Base-by-base conservation (phyloP, 2,888 invertebrate species). In the Diarsia brunnea region DNA sequence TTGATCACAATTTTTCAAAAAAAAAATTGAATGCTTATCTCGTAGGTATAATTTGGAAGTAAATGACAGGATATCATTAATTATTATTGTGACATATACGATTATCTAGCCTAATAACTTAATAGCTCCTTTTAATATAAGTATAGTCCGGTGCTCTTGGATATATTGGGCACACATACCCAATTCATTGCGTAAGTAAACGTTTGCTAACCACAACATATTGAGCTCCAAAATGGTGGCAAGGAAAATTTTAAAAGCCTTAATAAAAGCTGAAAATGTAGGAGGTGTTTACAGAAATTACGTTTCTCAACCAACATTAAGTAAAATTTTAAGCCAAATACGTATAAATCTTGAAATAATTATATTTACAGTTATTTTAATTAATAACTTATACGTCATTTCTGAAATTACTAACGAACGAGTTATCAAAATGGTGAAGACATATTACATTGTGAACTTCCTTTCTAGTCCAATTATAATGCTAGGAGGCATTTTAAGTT, bases 381-480 rank as follows among this genome's bases (percentile, higher is more conserved):
- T 63, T 5, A 63, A 63, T n/a, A 63, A 63, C 14, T 63, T 63
- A 8, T 63, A 63, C n/a, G 43, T 43, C 7, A 0, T 43, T 63
- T 63, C 63, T 63, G 63, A 63, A n/a, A 0, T 0, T 43, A 43
- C 63, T 8, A 43, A 63, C n/a, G 63, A 63, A 43, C 63, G 63
- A 12, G n/a, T 63, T 8, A 4, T 63, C 14, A 63, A 63, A n/a
- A 63, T 63, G 63, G 43, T 63, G n/a, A 63, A 63, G 12, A n/a
- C 43, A 1, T 63, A 63, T n/a, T 63, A 63, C 14, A 14, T 63
- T 43, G 43, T 63, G n/a, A 63, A 63, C n/a, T 63, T 63, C 3
- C 63, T 63, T 14, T 63, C 63, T 14, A 63, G 63, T 63, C 63
- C 63, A n/a, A n/a, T 63, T n/a, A 63, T 63, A n/a, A 63, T 63